Evolutionary conservation across 1,140 invertebrate genomes (phyloP), one percentile per base, ranked within the genome.

Genomic region (Varroa destructor): DNA sequence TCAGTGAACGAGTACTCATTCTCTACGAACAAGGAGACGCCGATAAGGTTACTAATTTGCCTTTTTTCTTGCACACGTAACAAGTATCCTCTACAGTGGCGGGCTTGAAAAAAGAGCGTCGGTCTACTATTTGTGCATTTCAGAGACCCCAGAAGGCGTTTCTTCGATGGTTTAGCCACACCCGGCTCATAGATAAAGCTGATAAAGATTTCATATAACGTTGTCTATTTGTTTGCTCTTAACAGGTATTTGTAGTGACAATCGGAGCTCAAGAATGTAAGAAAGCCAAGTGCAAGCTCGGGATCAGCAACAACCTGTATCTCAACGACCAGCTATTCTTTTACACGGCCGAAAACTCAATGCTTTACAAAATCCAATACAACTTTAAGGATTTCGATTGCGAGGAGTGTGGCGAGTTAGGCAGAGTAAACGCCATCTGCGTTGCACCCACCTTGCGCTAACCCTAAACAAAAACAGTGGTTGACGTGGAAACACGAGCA

Each of bases 371-470:
- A 37, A 67, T 67, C 40, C 61, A 46, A 14, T 67, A 67, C 46
- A 46, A 67, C 46, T 67, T 67, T 37, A 67, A 67, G 61, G 61
- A 67, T 67, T 67, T 67, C 37, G 61, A 67, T 46, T 67, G 61
- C 46, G 61, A 67, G 36, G 61, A 67, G 46, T 67, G 61, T 37
- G 61, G 61, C 36, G 61, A 67, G 37, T 12, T 67, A 12, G 61
- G 40, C 12, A n/a, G 61, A 67, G 14, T 67, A 3, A 67, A 67
- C 61, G 61, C 61, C 5, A 37, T 46, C 40, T 67, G 61, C 46
- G 61, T 67, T 1, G 61, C 61, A 40, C 61, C 61, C 40, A 43
- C 40, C 40, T 37, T 67, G 12, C 40, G 61, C 12, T 67, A 67
- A 51, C 46, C 46, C 46, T 8, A 51, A 5, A 51, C 46, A 8